A percentile compares a stretch with the other conserved stretches of the same genome.
Evolutionary conservation across 1,140 invertebrate genomes (phyloP).

Genomic region (Papilio polytes): DNA sequence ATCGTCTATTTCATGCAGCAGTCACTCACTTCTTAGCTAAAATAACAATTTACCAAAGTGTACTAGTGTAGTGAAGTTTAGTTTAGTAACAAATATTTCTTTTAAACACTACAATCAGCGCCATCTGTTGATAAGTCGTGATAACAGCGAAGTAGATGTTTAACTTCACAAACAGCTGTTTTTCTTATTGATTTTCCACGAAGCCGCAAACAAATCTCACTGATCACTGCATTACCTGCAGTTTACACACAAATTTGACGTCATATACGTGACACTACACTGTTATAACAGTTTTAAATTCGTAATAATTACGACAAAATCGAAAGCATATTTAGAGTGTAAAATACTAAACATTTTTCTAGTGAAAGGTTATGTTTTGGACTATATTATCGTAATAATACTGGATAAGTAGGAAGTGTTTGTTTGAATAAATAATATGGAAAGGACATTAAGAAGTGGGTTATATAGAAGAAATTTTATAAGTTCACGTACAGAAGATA

Average conservation of each 20-base stretch:
- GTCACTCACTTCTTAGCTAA: too few relatives aligned
- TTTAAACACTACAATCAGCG: slow-evolving; percentile 34
- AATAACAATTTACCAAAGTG: too few relatives aligned
- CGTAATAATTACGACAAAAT: background rate
- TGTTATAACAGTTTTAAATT: background rate
- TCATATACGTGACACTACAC: slow-evolving; percentile 31
- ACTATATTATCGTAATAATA: background rate
- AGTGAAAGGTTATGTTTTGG: background rate
- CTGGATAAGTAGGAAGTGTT: slow-evolving; percentile 19
- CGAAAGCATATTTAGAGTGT: background rate
- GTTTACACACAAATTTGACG: slow-evolving; percentile 48
- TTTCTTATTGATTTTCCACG: slow-evolving; percentile 65
- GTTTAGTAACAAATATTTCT: background rate
- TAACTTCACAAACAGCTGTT: slow-evolving; percentile 65
- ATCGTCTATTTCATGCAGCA: too few relatives aligned
- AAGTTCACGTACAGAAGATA: slow-evolving; percentile 65
- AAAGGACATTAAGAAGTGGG: slow-evolving; percentile 54
- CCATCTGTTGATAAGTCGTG: slow-evolving; percentile 49
- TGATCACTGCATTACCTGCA: slow-evolving; percentile 66
- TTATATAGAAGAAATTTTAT: slow-evolving; percentile 71
- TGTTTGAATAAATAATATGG: slow-evolving; percentile 58
- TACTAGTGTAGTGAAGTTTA: too few relatives aligned
- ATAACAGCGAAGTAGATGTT: slow-evolving; percentile 20
- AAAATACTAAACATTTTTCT: background rate
- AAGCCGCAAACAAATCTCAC: slow-evolving; percentile 57